phyloP scores from a whole-genome alignment of 2,797 vertebrate genomes.

The Potorous gilbertii region DNA sequence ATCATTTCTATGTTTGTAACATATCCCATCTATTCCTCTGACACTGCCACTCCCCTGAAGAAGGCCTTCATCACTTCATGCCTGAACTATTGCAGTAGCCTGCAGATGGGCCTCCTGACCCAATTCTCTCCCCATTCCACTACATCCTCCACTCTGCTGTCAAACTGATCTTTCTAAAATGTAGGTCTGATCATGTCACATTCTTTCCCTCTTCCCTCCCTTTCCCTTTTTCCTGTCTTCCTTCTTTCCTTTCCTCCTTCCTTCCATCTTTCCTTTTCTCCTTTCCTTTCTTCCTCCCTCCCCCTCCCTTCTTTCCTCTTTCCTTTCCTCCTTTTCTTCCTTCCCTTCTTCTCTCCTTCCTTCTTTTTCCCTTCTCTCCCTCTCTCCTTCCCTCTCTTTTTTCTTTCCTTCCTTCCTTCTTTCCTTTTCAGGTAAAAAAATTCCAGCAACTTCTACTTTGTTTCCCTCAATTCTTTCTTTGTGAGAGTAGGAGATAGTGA shows the following conservation, averaged over 20 bases:
- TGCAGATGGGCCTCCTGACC: not conserved
- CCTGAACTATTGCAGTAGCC: not conserved
- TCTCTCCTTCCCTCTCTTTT: not conserved
- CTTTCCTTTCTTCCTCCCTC: not conserved
- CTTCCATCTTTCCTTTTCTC: not conserved
- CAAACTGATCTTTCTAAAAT: not conserved
- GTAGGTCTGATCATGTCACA: not conserved
- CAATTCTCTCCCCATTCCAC: not conserved
- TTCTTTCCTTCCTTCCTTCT: not conserved
- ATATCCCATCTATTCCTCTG: not conserved
- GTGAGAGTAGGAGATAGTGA: not conserved
- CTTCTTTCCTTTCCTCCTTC: not conserved
- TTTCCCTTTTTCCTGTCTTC: not conserved
- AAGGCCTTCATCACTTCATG: not conserved
- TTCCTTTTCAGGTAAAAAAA: not conserved
- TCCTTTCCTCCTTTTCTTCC: not conserved
- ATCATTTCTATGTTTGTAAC: not conserved
- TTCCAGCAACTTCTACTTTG: not conserved
- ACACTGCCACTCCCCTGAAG: not conserved
- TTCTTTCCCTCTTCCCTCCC: not conserved
- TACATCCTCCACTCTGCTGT: not conserved
- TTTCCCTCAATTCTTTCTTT: not conserved
- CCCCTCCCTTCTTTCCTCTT: too few species aligned
- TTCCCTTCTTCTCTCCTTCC: too few species aligned
- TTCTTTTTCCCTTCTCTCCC: too few species aligned